These are phyloP conservation scores for Erebia ligea DNA, from an alignment of 2,888 invertebrate species.

Conservation along the genomic window DNA sequence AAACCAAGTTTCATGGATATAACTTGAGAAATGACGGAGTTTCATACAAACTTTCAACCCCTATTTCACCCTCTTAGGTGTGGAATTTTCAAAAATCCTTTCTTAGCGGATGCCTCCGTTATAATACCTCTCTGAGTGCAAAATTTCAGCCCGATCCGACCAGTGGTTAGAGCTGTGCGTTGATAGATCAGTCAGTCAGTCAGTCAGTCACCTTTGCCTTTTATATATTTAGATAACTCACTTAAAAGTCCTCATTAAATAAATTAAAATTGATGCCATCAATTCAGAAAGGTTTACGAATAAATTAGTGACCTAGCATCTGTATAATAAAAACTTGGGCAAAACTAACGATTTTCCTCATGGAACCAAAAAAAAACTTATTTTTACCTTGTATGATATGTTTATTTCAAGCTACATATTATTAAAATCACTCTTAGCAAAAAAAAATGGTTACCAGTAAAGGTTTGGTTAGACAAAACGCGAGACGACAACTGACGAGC, in stretches of 20 bases:
- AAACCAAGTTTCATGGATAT: too few species aligned
- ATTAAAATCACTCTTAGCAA: constrained; percentile 1
- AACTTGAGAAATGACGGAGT: too few species aligned
- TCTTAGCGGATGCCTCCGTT: too few species aligned
- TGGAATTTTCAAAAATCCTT: too few species aligned
- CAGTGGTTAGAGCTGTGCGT: too few species aligned
- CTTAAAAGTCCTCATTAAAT: background rate
- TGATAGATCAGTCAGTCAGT: too few species aligned
- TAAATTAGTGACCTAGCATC: constrained; percentile 1
- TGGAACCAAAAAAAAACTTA: background rate
- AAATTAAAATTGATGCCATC: background rate
- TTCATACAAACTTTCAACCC: too few species aligned
- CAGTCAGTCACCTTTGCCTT: too few species aligned
- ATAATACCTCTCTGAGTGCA: too few species aligned
- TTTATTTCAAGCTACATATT: background rate
- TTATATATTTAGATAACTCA: background rate
- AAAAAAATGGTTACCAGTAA: background rate
- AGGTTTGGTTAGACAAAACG: background rate
- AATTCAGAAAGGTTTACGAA: background rate
- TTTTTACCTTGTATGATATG: background rate
- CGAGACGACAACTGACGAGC: background rate
- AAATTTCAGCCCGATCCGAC: too few species aligned
- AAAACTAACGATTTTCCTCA: constrained; percentile 4
- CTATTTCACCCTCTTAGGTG: too few species aligned
- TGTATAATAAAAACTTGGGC: background rate